phyloP scores from a whole-genome alignment of 2,797 vertebrate genomes.

The Nasua narica region DNA sequence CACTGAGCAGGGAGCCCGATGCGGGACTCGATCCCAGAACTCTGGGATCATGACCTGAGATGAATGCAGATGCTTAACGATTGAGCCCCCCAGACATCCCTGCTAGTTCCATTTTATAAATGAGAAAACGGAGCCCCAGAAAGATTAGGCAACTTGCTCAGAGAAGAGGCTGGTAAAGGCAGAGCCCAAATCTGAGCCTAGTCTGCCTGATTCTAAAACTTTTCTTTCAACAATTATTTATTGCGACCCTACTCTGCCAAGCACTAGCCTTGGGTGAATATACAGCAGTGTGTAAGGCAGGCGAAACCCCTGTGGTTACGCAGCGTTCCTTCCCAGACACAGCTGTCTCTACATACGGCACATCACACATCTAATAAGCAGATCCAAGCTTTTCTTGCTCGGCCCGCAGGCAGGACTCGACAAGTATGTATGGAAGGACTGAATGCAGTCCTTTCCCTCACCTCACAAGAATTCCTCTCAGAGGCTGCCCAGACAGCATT shows the following conservation, averaged over 20 bases:
- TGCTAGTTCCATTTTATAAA: slow-evolving; percentile 29
- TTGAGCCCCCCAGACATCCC: neutral
- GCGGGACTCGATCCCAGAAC: neutral
- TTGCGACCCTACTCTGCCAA: neutral
- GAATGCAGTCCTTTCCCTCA: neutral
- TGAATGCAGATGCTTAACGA: neutral
- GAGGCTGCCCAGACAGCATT: neutral
- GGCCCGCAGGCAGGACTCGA: neutral
- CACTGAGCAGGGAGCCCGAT: neutral
- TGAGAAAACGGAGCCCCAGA: neutral
- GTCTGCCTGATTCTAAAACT: slow-evolving; percentile 29
- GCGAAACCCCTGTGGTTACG: neutral
- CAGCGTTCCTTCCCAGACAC: slow-evolving; percentile 20
- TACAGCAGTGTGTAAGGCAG: neutral
- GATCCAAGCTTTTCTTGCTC: neutral
- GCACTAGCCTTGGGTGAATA: neutral
- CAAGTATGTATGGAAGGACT: neutral
- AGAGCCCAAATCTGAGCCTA: neutral
- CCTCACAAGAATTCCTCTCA: slow-evolving; percentile 17
- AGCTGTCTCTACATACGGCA: slow-evolving; percentile 23
- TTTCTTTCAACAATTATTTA: slow-evolving; percentile 41
- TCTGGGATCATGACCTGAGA: neutral
- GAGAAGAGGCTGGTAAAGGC: neutral
- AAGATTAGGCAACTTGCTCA: neutral
- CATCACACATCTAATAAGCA: neutral